phyloP scores from a whole-genome alignment of 2,888 invertebrate genomes.

The Papilio protenor region DNA sequence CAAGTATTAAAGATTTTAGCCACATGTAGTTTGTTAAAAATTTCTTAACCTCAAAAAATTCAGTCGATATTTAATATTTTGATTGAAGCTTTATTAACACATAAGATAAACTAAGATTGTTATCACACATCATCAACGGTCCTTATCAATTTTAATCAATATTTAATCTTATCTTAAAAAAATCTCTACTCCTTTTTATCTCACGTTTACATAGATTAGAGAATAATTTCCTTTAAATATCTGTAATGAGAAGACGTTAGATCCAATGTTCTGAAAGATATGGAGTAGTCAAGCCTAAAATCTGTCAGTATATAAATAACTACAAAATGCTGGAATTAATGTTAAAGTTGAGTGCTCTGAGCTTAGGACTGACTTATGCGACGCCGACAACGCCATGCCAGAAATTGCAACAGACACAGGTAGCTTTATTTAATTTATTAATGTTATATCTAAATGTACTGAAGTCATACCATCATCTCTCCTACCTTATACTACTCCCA shows the following conservation, averaged over 20 bases:
- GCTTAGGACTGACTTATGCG: constrained; percentile 61
- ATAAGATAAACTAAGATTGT: not conserved
- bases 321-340: constrained; percentile 61
- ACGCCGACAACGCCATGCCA: constrained; percentile 53
- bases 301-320: not conserved
- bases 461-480: too few relatives aligned
- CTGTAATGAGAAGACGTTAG: constrained; percentile 22
- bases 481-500: too few relatives aligned
- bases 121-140: constrained; percentile 25
- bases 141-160: constrained; percentile 36
- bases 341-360: constrained; percentile 58
- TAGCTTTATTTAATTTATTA: constrained; percentile 51
- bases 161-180: constrained; percentile 30
- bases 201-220: constrained; percentile 48
- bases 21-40: not conserved
- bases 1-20: not conserved
- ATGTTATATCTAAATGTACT: too few relatives aligned
- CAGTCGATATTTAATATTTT: too few relatives aligned
- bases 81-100: too few relatives aligned
- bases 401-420: constrained; percentile 69
- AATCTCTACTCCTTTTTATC: constrained; percentile 33
- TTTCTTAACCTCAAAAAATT: not conserved
- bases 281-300: constrained; percentile 30
- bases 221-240: constrained; percentile 48
- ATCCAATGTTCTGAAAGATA: constrained; percentile 43